Conservation (phyloP, 2,888 invertebrate genomes). For the Dione vanillae region DNA sequence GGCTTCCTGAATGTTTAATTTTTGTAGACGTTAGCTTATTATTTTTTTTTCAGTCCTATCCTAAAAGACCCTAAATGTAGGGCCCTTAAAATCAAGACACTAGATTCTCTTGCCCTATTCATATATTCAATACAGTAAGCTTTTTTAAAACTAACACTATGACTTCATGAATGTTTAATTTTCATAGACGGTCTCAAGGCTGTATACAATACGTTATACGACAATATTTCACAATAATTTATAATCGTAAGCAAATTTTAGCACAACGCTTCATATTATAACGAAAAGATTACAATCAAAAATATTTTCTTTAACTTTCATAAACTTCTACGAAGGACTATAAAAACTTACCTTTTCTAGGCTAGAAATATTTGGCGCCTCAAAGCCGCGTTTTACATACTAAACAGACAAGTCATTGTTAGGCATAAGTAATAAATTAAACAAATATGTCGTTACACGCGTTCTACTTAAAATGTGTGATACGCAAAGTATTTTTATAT, state of each 20-base stretch:
- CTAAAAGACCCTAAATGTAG: no score
- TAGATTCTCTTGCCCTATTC: no score
- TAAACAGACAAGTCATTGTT: conserved; percentile 45
- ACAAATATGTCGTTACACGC: conserved; percentile 32
- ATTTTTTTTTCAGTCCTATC: no score
- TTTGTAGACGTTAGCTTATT: no score
- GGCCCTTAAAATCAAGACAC: no score
- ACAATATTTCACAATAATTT: neutral
- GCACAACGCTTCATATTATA: neutral
- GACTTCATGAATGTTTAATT: no score
- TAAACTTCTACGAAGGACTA: conserved; percentile 27
- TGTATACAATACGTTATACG: no score
- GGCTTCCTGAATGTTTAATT: no score
- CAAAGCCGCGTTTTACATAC: conserved; percentile 43
- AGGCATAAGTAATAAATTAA: conserved; percentile 46
- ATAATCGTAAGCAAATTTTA: neutral
- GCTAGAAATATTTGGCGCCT: conserved; percentile 37
- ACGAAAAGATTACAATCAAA: neutral
- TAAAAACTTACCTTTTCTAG: conserved; percentile 34
- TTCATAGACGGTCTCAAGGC: neutral
- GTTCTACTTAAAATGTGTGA: conserved; percentile 26
- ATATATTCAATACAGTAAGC: no score
- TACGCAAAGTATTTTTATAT: conserved; percentile 24
- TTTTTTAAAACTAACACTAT: no score
- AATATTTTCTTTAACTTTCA: conserved; percentile 28